These are phyloP conservation scores for Stomatorhinus walkeri DNA, from an alignment of 2,797 vertebrate genomes.

Conservation along the genomic window DNA sequence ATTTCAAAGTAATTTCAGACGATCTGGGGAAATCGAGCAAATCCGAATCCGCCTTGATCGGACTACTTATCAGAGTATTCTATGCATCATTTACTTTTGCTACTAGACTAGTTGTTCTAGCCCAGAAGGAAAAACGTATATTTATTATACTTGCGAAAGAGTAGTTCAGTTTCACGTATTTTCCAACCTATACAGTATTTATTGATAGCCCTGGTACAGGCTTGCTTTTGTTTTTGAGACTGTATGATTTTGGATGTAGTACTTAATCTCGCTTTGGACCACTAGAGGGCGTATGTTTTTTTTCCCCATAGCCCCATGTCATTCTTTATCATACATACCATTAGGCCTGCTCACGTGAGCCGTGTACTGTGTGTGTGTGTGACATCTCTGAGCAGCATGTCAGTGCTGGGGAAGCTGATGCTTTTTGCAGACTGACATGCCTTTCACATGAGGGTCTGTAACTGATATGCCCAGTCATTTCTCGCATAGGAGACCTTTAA, in stretches of 20 bases:
- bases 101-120: not conserved
- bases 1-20: not conserved
- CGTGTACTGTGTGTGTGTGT: not conserved
- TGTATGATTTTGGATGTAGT: not conserved
- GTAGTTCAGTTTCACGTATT: not conserved
- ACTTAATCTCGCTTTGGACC: not conserved
- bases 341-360: not conserved
- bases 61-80: not conserved
- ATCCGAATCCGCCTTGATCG: not conserved
- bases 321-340: not conserved
- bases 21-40: not conserved
- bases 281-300: not conserved
- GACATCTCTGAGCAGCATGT: not conserved
- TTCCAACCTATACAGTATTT: not conserved
- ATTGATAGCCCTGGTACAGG: not conserved
- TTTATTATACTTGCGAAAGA: not conserved
- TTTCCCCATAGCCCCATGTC: not conserved
- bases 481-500: not conserved
- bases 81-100: not conserved
- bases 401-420: not conserved
- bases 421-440: not conserved
- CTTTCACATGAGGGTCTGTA: not conserved
- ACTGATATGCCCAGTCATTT: not conserved
- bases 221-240: not conserved
- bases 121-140: not conserved